Evolutionary conservation across 2,113 vertebrate genomes (phyloP).

Genomic region (Papio anubis): DNA sequence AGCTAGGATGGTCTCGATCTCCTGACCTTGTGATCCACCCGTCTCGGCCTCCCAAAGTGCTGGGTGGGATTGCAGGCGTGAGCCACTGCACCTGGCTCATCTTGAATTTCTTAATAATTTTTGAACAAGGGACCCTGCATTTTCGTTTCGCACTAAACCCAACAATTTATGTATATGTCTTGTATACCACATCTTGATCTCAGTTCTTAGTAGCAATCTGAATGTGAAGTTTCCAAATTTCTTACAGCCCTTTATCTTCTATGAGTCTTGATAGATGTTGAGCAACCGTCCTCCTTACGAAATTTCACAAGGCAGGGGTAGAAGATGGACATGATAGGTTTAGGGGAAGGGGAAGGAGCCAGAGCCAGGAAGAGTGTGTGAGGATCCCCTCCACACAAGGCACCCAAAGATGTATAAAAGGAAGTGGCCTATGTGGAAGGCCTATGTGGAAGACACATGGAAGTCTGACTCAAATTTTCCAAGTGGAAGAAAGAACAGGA

Average conservation of each 20-base stretch:
- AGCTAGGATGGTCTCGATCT: too few relatives aligned
- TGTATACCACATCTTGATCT: neutral
- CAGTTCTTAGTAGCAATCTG: neutral
- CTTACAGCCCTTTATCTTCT: neutral
- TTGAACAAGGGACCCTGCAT: neutral
- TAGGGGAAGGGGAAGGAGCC: neutral
- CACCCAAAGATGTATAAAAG: neutral
- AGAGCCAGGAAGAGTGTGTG: neutral
- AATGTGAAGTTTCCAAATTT: neutral
- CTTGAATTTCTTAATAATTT: neutral
- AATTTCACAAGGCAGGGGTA: neutral
- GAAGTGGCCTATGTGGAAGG: neutral
- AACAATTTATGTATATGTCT: neutral
- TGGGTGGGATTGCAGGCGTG: too few relatives aligned
- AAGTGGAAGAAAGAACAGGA: neutral
- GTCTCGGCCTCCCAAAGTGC: too few relatives aligned
- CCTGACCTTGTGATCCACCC: too few relatives aligned
- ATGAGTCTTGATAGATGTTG: neutral
- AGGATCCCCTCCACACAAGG: neutral
- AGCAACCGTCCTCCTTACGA: neutral
- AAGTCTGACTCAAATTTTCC: neutral
- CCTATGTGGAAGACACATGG: neutral
- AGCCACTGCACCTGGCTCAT: neutral
- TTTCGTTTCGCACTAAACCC: constrained; percentile 2
- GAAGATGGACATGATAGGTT: neutral